Conservation (phyloP, 2,113 vertebrate genomes). For the Talpa occidentalis region DNA sequence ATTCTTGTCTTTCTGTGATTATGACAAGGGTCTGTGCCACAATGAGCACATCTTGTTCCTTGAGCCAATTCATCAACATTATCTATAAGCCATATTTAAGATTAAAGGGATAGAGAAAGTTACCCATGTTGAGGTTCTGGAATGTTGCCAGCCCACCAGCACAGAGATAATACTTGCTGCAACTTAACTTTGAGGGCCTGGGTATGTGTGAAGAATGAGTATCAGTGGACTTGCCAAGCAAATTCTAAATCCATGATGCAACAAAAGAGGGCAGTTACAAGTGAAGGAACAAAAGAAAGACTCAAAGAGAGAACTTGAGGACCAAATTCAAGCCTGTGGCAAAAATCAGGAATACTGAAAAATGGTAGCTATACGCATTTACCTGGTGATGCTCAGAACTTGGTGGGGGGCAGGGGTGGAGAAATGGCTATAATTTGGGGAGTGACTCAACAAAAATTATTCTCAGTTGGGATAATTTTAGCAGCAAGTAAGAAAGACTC, state of each 20-base stretch:
- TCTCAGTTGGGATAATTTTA: background rate
- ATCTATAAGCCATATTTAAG: constrained; percentile 30
- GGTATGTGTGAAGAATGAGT: constrained; percentile 35
- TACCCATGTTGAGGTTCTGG: constrained; percentile 55
- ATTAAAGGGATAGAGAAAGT: constrained; percentile 51
- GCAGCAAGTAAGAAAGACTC: background rate
- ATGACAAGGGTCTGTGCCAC: background rate
- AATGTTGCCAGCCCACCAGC: constrained; percentile 57
- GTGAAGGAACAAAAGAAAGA: background rate
- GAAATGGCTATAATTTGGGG: too few species aligned
- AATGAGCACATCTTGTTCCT: constrained; percentile 37
- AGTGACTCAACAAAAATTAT: background rate
- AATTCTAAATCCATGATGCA: background rate
- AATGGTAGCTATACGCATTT: background rate
- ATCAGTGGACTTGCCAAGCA: constrained; percentile 49
- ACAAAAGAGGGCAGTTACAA: background rate
- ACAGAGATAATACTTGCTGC: background rate
- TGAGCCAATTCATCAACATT: constrained; percentile 53
- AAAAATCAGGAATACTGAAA: background rate
- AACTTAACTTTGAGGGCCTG: background rate
- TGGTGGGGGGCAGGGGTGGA: background rate
- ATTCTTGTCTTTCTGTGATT: background rate
- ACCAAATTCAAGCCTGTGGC: too few species aligned
- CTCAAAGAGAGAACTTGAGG: too few species aligned
- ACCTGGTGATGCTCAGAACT: background rate